Conservation (phyloP, 2,797 vertebrate genomes). For the Peromyscus aztecus region DNA sequence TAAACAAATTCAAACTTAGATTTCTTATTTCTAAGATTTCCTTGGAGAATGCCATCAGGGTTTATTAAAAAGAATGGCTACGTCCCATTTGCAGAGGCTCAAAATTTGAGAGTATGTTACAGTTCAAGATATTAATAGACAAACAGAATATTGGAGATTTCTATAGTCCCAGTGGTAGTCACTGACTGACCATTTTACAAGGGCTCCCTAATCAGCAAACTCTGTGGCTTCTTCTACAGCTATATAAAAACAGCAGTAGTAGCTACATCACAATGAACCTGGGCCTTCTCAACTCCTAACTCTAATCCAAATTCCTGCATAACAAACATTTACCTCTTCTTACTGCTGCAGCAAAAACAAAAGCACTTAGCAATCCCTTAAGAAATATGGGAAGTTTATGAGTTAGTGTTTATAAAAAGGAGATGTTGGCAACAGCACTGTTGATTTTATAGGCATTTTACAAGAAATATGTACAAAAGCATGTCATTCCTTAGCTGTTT, state of each 20-base stretch:
- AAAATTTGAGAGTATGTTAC: slow-evolving; percentile 49
- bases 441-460: slow-evolving; percentile 9
- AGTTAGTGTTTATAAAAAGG: not conserved
- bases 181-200: not conserved
- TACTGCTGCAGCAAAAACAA: not conserved
- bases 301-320: not conserved
- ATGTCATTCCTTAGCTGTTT: not conserved
- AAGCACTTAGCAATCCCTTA: not conserved
- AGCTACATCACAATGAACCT: not conserved
- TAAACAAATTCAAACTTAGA: slow-evolving; percentile 65
- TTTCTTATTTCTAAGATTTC: slow-evolving; percentile 58
- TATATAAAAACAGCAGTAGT: not conserved
- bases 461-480: not conserved
- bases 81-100: not conserved
- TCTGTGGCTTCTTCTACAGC: not conserved
- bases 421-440: not conserved
- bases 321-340: not conserved
- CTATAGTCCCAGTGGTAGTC: not conserved
- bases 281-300: not conserved
- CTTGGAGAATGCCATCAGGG: slow-evolving; percentile 49
- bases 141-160: slow-evolving; percentile 45
- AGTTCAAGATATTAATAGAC: slow-evolving; percentile 46
- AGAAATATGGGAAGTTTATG: not conserved
- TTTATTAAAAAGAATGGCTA: slow-evolving; percentile 62
- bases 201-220: not conserved